Evolutionary conservation across 2,888 invertebrate species (phyloP).

Genomic region (Drosophila histrio): DNA sequence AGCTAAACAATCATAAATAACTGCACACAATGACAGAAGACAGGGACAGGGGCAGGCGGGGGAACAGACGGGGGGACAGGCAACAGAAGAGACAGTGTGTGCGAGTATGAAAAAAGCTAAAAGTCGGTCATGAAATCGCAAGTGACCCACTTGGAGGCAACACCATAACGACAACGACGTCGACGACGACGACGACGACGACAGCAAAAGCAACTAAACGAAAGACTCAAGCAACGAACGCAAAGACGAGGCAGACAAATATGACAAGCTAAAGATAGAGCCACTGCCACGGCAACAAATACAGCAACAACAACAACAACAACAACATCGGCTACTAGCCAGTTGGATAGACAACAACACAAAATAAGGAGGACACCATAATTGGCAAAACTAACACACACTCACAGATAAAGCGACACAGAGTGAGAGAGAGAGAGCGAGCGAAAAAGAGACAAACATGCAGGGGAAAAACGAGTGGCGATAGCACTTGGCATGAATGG

Average conservation of each 20-base stretch:
- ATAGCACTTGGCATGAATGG: slow-evolving; percentile 58
- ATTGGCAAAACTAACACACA: slow-evolving; percentile 74
- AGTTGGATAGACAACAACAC: slow-evolving; percentile 62
- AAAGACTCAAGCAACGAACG: slow-evolving; percentile 76
- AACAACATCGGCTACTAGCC: slow-evolving; percentile 42
- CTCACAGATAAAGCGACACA: slow-evolving; percentile 12
- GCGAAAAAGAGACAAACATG: slow-evolving; percentile 7
- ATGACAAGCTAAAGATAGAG: slow-evolving; percentile 73
- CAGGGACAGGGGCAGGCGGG: not conserved
- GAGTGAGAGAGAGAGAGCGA: slow-evolving; percentile 12
- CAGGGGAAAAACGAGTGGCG: slow-evolving; percentile 15
- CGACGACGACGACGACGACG: slow-evolving; percentile 14
- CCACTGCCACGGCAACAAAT: slow-evolving; percentile 51
- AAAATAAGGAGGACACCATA: slow-evolving; percentile 80
- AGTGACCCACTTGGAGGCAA: slow-evolving; percentile 82
- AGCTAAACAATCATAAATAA: slow-evolving; percentile 72
- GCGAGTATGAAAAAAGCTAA: slow-evolving; percentile 51
- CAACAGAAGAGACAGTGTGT: slow-evolving; percentile 39
- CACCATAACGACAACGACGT: slow-evolving; percentile 49
- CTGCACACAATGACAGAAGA: slow-evolving; percentile 48
- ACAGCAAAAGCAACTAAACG: slow-evolving; percentile 49
- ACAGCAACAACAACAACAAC: slow-evolving; percentile 21
- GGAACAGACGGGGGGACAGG: slow-evolving; percentile 1
- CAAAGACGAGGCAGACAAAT: slow-evolving; percentile 65
- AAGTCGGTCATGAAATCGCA: slow-evolving; percentile 84